phyloP scores from a whole-genome alignment of 1,140 invertebrate species.

The Neelides sp. region DNA sequence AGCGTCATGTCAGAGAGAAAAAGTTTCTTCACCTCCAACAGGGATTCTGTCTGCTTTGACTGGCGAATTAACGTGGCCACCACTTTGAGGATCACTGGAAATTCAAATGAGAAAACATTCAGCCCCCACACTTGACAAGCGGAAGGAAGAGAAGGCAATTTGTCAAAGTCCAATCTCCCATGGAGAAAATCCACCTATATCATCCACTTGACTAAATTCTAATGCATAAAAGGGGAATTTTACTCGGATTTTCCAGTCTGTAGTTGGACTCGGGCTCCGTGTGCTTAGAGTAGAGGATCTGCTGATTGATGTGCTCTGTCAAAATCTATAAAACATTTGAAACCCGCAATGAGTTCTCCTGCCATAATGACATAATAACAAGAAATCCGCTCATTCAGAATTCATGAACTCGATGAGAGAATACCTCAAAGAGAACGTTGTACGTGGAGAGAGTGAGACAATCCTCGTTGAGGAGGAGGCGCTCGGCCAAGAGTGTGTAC shows the following conservation, averaged over 20 bases:
- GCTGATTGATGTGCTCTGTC: constrained; percentile 90
- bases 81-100: constrained; percentile 92
- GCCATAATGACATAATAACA: background rate
- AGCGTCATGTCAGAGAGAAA: constrained; percentile 96
- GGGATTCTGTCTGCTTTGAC: constrained; percentile 80
- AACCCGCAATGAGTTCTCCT: background rate
- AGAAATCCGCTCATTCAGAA: constrained; percentile 3
- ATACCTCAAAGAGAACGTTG: constrained; percentile 93
- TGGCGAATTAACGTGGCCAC: constrained; percentile 92
- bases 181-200: too few relatives aligned
- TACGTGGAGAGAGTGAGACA: constrained; percentile 84
- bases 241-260: constrained; percentile 93
- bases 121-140: too few relatives aligned
- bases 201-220: too few relatives aligned
- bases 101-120: constrained; percentile 27
- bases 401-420: constrained; percentile 4
- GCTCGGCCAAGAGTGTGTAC: constrained; percentile 87
- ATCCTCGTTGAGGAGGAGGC: constrained; percentile 77
- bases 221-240: too few relatives aligned
- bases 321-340: constrained; percentile 52
- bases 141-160: too few relatives aligned
- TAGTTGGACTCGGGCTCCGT: constrained; percentile 88
- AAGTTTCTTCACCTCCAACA: constrained; percentile 86
- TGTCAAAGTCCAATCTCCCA: too few relatives aligned
- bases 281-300: constrained; percentile 80